phyloP scores from a whole-genome alignment of 2,888 invertebrate species.

The Hemistola chrysoprasaria region DNA sequence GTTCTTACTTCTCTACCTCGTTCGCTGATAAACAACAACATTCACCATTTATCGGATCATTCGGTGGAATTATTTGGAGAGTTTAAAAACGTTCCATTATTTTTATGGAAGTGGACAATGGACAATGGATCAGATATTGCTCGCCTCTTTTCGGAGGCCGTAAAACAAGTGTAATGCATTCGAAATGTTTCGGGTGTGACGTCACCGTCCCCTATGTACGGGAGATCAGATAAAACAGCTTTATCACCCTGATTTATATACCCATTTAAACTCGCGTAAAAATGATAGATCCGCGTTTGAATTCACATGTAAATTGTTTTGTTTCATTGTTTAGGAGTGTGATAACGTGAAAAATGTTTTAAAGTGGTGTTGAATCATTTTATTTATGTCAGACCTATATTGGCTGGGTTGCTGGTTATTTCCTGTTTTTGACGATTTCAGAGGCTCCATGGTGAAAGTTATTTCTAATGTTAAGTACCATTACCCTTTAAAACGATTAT shows the following conservation, averaged over 20 bases:
- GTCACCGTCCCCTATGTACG: constrained; percentile 22
- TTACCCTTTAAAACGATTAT: too few relatives aligned
- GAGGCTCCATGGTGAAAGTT: too few relatives aligned
- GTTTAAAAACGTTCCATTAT: constrained; percentile 17
- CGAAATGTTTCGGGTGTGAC: constrained; percentile 42
- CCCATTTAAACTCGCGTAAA: constrained; percentile 59
- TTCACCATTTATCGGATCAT: constrained; percentile 1
- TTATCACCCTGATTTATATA: constrained; percentile 62
- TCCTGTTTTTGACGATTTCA: too few relatives aligned
- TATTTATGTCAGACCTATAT: constrained; percentile 13
- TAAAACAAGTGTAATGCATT: constrained; percentile 43
- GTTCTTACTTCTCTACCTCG: constrained; percentile 14
- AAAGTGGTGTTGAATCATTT: constrained; percentile 12
- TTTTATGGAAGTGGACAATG: constrained; percentile 22
- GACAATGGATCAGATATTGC: constrained; percentile 25
- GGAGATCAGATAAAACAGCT: constrained; percentile 52
- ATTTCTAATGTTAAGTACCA: too few relatives aligned
- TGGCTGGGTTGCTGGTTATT: too few relatives aligned
- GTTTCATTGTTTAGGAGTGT: constrained; percentile 42
- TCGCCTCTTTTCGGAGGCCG: constrained; percentile 23
- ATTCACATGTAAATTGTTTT: constrained; percentile 56
- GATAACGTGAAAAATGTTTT: constrained; percentile 24
- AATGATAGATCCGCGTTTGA: constrained; percentile 51
- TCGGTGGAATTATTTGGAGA: constrained; percentile 11
- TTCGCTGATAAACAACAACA: constrained; percentile 16